Evolutionary conservation across 1,140 invertebrate species (phyloP).

Genomic region (Hyles vespertilio): DNA sequence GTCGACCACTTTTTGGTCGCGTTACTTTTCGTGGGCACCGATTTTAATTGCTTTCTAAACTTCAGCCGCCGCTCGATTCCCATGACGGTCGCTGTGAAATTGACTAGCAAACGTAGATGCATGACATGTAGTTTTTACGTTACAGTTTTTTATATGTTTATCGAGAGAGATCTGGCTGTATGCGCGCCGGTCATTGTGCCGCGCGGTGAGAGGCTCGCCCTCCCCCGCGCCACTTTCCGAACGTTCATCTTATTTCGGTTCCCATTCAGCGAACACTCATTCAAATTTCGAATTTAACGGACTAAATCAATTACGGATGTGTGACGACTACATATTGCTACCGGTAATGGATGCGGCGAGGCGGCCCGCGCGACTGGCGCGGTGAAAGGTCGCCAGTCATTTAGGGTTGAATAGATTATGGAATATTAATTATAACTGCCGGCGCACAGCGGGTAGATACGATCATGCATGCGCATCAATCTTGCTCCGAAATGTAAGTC

Average conservation of each 20-base stretch:
- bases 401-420: conserved; percentile 63
- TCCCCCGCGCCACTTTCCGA: conserved; percentile 35
- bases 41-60: conserved; percentile 73
- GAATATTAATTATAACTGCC: conserved; percentile 63
- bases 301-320: conserved; percentile 60
- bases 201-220: conserved; percentile 35
- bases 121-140: conserved; percentile 72
- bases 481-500: conserved; percentile 60
- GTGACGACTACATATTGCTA: conserved; percentile 61
- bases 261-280: conserved; percentile 61
- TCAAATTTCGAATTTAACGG: conserved; percentile 67
- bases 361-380: conserved; percentile 7
- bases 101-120: conserved; percentile 70
- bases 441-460: conserved; percentile 56
- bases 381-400: conserved; percentile 47
- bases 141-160: conserved; percentile 51
- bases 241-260: conserved; percentile 60
- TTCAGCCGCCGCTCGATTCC: conserved; percentile 65
- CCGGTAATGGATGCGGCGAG: conserved; percentile 33
- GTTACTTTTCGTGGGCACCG: conserved; percentile 43
- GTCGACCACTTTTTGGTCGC: conserved; percentile 53
- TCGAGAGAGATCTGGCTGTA: conserved; percentile 64
- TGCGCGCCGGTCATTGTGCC: conserved; percentile 60
- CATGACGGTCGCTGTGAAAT: conserved; percentile 69
- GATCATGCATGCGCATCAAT: conserved; percentile 64